These are phyloP conservation scores for Mesitornis unicolor DNA, from an alignment of 2,113 vertebrate species.

Conservation along the genomic window DNA sequence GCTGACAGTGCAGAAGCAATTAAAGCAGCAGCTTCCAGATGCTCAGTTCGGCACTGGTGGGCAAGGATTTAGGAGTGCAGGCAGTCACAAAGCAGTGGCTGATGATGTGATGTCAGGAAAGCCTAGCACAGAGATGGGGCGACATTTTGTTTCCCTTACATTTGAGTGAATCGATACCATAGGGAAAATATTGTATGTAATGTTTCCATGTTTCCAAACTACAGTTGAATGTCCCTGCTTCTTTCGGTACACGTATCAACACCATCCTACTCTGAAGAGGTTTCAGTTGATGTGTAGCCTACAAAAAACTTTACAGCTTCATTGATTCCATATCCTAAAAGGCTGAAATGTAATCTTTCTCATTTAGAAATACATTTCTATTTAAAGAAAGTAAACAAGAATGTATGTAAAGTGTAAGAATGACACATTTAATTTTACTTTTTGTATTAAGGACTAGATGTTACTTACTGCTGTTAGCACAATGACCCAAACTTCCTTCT, in stretches of 20 bases:
- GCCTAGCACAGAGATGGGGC: background rate
- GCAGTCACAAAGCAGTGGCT: background rate
- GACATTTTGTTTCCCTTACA: background rate
- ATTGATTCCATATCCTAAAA: background rate
- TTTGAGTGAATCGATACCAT: background rate
- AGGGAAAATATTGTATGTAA: background rate
- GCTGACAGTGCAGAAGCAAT: conserved; percentile 8
- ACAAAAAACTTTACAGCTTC: background rate
- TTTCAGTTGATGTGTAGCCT: background rate
- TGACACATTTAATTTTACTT: background rate
- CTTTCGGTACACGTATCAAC: background rate
- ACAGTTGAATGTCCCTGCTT: background rate
- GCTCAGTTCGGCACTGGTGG: background rate
- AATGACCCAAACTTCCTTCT: background rate
- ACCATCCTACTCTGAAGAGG: background rate
- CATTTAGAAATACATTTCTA: background rate
- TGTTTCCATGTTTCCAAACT: background rate
- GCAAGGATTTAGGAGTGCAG: background rate
- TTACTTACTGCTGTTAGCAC: background rate
- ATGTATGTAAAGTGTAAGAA: background rate
- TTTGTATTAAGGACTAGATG: background rate
- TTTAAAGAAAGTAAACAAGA: background rate
- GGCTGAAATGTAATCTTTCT: background rate
- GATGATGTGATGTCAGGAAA: background rate
- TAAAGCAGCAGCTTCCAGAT: conserved; percentile 11